A percentile compares a stretch with the other conserved stretches of the same genome.
Evolutionary conservation across 1,140 invertebrate genomes (phyloP).

Genomic region (Drosophila mayri): DNA sequence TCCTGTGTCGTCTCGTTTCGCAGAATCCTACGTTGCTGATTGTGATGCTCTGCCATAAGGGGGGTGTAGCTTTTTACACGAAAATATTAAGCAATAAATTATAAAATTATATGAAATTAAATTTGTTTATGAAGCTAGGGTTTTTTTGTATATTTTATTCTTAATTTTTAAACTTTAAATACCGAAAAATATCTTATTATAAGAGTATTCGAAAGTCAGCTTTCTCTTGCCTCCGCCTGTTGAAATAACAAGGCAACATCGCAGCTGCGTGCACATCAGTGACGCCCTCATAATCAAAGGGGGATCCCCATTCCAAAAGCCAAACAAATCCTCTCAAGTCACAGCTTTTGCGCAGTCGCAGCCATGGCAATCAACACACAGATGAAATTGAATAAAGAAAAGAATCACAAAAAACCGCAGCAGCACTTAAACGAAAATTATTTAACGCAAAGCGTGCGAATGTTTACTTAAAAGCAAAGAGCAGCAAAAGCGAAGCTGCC

Average conservation of each 20-base stretch:
- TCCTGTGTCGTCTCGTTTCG: constrained; percentile 58
- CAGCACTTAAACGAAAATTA: constrained; percentile 62
- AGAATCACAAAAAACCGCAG: constrained; percentile 11
- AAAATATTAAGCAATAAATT: not conserved
- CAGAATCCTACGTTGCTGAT: constrained; percentile 19
- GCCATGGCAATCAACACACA: constrained; percentile 19
- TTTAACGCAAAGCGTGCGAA: constrained; percentile 69
- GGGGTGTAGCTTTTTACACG: not conserved
- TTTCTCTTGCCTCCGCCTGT: constrained; percentile 42
- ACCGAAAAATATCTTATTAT: not conserved
- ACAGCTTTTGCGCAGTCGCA: constrained; percentile 46
- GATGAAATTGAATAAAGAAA: constrained; percentile 9
- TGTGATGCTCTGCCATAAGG: not conserved
- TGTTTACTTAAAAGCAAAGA: constrained; percentile 52
- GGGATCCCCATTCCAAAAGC: constrained; percentile 2
- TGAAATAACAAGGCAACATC: constrained; percentile 62
- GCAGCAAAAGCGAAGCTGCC: constrained; percentile 9
- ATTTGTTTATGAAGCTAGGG: not conserved
- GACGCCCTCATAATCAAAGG: constrained; percentile 72
- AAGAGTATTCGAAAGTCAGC: constrained; percentile 3
- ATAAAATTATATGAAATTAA: not conserved
- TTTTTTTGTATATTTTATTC: not conserved
- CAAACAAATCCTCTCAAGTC: constrained; percentile 18
- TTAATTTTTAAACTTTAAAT: not conserved
- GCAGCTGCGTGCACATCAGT: constrained; percentile 42